Evolutionary conservation across 2,888 invertebrate genomes (phyloP), one percentile per base, ranked within the genome.

Genomic region (Chymomyza fuscimana): DNA sequence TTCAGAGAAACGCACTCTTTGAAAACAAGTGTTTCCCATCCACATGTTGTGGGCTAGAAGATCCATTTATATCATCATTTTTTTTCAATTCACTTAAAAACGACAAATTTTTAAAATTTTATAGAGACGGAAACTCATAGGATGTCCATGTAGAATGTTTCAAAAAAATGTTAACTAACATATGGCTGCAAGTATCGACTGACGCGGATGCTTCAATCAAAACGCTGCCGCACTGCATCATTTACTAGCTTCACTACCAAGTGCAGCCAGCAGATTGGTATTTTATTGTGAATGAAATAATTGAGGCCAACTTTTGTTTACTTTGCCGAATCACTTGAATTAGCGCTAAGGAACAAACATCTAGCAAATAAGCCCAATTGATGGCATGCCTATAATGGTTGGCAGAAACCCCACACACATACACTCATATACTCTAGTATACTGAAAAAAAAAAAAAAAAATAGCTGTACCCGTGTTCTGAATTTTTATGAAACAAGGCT

Each of bases 401-500:
- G 54, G 22, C 5, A 52, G 16, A 52, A 22, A 61, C 9, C 12
- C 29, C 56, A 32, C n/a, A 54, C 63, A 22, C 5, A 10, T 19
- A 66, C 60, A 32, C 54, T 36, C 19, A 67, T n/a, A 16, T 32
- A 12, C 54, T 63, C 1, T 15, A 36, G 58, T 51, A 36, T 77
- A 78, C 7, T 9, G 74, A 79, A 78, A 78, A 78, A 77, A 19
- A 19, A 19, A 19, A 19, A 19, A 19, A 19, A 19, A 77, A 73
- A 46, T 46, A 46, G 58, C 9, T 59, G 64, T 65, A 75, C 70
- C 62, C 85, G 85, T 85, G 87, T 75, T 85, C 85, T 82, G 85
- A 87, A 85, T 85, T 83, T 82, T 82, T 76, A 85, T 87, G 76
- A 74, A 80, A 84, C 82, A 73, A 69, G 54, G 68, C 60, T 68